phyloP scores from a whole-genome alignment of 2,888 invertebrate species.

The Escarpia spicata region DNA sequence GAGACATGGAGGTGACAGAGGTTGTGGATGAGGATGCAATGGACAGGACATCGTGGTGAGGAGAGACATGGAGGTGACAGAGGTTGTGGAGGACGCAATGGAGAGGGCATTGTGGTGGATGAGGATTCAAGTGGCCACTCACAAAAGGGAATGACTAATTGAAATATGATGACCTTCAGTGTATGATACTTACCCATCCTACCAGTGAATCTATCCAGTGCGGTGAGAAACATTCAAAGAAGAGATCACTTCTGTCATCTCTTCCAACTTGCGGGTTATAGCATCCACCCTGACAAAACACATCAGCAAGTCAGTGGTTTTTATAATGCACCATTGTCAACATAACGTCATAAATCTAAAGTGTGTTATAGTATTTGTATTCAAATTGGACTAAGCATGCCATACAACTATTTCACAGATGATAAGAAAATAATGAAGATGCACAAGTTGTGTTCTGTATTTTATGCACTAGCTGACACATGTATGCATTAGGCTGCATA shows the following conservation, averaged over 20 bases:
- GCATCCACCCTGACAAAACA: conserved; percentile 45
- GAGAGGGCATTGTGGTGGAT: too few species aligned
- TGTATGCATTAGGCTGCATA: too few species aligned
- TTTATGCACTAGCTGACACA: too few species aligned
- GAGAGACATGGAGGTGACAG: too few species aligned
- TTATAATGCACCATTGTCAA: not conserved
- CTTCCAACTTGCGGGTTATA: conserved; percentile 45
- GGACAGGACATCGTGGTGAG: too few species aligned
- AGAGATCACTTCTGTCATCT: conserved; percentile 35
- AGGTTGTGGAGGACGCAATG: too few species aligned
- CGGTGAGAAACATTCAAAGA: not conserved
- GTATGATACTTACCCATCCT: not conserved
- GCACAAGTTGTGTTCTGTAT: too few species aligned
- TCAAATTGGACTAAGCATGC: not conserved
- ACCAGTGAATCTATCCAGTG: not conserved
- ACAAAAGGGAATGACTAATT: too few species aligned
- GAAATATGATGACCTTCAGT: not conserved
- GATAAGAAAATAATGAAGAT: not conserved
- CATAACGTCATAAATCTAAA: not conserved
- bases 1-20: too few species aligned
- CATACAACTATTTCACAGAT: not conserved
- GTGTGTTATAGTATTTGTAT: not conserved
- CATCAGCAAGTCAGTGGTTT: not conserved
- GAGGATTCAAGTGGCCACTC: too few species aligned
- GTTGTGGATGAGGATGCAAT: too few species aligned